Conservation (phyloP, 2,113 vertebrate genomes). For the Chionis minor region DNA sequence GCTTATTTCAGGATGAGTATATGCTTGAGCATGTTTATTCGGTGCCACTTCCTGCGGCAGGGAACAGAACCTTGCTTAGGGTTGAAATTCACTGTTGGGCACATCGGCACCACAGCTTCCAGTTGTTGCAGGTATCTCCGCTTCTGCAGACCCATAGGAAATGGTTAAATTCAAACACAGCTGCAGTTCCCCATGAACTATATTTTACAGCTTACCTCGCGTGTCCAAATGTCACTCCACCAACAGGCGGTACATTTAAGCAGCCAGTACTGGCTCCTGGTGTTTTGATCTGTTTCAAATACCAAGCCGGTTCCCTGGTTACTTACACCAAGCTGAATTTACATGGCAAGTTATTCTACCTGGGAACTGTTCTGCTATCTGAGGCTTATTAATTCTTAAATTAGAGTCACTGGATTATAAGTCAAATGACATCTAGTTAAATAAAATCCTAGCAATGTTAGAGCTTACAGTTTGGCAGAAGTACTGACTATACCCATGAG, state of each 20-base stretch:
- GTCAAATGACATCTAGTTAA: background rate
- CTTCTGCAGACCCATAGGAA: background rate
- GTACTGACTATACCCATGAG: background rate
- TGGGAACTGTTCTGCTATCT: background rate
- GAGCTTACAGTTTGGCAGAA: background rate
- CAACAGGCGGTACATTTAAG: background rate
- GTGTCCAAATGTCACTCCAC: background rate
- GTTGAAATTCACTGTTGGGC: too few relatives aligned
- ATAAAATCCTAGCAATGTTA: background rate
- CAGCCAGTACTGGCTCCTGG: background rate
- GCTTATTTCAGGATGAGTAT: rapidly evolving
- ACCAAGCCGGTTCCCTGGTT: background rate
- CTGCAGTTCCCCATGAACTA: background rate
- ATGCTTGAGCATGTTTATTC: background rate
- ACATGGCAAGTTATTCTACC: background rate
- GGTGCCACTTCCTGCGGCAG: rapidly evolving
- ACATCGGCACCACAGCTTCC: background rate
- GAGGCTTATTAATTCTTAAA: background rate
- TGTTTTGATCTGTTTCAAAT: background rate
- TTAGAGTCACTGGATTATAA: background rate
- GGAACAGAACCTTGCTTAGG: background rate
- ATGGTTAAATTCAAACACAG: background rate
- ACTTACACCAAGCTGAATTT: background rate
- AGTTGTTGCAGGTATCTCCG: background rate
- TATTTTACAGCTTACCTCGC: background rate